phyloP scores from a whole-genome alignment of 2,797 vertebrate species.

The Enteromius paludinosus region DNA sequence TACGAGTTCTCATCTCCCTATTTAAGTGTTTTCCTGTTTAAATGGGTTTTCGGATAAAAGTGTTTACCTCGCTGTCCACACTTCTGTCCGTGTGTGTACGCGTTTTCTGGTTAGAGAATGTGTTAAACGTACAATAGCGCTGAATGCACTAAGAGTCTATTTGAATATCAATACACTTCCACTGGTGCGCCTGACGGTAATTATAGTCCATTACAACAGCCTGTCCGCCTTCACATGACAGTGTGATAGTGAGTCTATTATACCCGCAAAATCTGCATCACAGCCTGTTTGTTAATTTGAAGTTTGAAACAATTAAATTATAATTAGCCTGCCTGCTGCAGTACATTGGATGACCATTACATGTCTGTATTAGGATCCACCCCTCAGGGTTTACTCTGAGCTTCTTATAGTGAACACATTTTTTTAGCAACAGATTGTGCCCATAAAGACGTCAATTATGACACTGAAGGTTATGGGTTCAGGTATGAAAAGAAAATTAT shows the following conservation, averaged over 20 bases:
- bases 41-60: slow-evolving; percentile 22
- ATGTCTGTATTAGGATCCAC: slow-evolving; percentile 51
- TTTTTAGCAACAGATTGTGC: background rate
- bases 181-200: slow-evolving; percentile 74
- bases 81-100: background rate
- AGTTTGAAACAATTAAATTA: slow-evolving; percentile 65
- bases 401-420: background rate
- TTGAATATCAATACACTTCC: slow-evolving; percentile 71
- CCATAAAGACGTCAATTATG: background rate
- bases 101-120: slow-evolving; percentile 6
- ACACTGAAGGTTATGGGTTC: background rate
- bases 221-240: slow-evolving; percentile 73
- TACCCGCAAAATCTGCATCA: slow-evolving; percentile 61
- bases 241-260: slow-evolving; percentile 70
- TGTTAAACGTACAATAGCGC: slow-evolving; percentile 31
- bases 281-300: slow-evolving; percentile 69
- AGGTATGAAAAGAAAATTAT: slow-evolving; percentile 3
- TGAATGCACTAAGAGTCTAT: slow-evolving; percentile 57
- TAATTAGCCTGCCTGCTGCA: slow-evolving; percentile 69
- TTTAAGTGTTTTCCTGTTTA: slow-evolving; percentile 7
- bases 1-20: slow-evolving; percentile 52
- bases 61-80: slow-evolving; percentile 5
- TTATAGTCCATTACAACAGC: slow-evolving; percentile 72
- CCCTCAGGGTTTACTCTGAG: background rate
- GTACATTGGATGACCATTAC: slow-evolving; percentile 67